Evolutionary conservation across 2,888 invertebrate genomes (phyloP).

Genomic region (Tubulanus polymorphus): DNA sequence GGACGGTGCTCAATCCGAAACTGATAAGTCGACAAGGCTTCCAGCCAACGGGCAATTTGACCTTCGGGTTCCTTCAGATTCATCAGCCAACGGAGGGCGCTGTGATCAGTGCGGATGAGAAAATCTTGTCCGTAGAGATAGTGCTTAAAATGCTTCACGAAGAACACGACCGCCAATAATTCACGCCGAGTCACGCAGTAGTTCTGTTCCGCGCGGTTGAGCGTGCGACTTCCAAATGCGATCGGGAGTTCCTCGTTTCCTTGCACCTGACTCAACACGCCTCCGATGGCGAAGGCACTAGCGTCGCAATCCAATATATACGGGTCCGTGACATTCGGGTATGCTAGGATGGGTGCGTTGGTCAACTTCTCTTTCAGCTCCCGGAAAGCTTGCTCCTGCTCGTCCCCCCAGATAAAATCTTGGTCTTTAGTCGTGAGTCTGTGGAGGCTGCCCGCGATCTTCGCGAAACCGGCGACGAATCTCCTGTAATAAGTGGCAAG

Average conservation of each 20-base stretch:
- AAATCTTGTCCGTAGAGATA: constrained; percentile 13
- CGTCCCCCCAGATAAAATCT: constrained; percentile 8
- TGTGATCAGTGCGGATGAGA: constrained; percentile 14
- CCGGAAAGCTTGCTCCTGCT: neutral
- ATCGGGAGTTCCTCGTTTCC: constrained; percentile 5
- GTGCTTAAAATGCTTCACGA: constrained; percentile 6
- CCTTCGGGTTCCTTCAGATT: constrained; percentile 18
- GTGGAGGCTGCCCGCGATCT: neutral
- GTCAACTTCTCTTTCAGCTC: neutral
- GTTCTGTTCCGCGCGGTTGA: constrained; percentile 1
- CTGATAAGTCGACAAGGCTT: constrained; percentile 15
- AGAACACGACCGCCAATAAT: constrained; percentile 4
- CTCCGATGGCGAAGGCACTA: constrained; percentile 3
- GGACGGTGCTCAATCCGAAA: constrained; percentile 19
- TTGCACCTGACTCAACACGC: constrained; percentile 9
- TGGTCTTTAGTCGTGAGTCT: constrained; percentile 3
- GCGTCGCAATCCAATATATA: constrained; percentile 3
- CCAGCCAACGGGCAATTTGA: constrained; percentile 19
- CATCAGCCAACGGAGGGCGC: constrained; percentile 17
- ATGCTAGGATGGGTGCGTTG: constrained; percentile 8
- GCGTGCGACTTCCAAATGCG: constrained; percentile 4
- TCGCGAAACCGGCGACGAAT: neutral
- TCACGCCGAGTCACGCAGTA: constrained; percentile 11
- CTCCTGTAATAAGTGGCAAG: neutral
- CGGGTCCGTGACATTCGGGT: constrained; percentile 1